Base-by-base conservation (phyloP, 2,113 vertebrate genomes). In the Eira barbara region DNA sequence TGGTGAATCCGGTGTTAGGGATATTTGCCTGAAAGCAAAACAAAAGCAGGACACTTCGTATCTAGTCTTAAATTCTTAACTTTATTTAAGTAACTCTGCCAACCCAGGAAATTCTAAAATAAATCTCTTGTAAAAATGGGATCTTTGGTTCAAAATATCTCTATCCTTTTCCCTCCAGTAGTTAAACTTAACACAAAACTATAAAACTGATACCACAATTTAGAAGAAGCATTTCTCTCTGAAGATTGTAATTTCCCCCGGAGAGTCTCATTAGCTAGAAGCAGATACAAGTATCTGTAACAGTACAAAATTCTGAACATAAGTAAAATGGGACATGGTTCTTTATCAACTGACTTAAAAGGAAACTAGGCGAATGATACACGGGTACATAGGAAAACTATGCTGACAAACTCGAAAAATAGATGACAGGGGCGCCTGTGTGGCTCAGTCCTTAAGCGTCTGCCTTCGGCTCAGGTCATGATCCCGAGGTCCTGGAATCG, bases 51-150 rank as follows among this genome's bases (percentile, higher is more conserved):
- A 80, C 17, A 42, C 9, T 89, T 82, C 27, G 3, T 79, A 4
- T 36, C 31, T 65, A 79, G 9, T 86, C 36, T 92, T 93, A 42
- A 95, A 34, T 78, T 93, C 55, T 76, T 88, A n/a, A 76, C 5
- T 97, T 96, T 69, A 79, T 63, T 67, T 61, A 61, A 85, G 47
- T 76, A 89, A 84, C 27, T 79, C 71, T 83, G 6, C 13, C 73
- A 79, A 55, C n/a, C 9, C 4, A 59, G n/a, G 12, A 95, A 71
- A 76, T 81, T 61, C 73, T 34, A 73, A 65, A 82, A 88, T 88
- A 59, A 88, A 83, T 73, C 17, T 94, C 76, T 94, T 84, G 8
- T 91, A 96, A 95, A 96, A 94, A 92, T 23, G 45, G 55, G 17
- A 74, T 73, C 9, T 82, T 71, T 91, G 27, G 5, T 67, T 87